Conservation (phyloP, 2,888 invertebrate species). For the Encarsia formosa region DNA sequence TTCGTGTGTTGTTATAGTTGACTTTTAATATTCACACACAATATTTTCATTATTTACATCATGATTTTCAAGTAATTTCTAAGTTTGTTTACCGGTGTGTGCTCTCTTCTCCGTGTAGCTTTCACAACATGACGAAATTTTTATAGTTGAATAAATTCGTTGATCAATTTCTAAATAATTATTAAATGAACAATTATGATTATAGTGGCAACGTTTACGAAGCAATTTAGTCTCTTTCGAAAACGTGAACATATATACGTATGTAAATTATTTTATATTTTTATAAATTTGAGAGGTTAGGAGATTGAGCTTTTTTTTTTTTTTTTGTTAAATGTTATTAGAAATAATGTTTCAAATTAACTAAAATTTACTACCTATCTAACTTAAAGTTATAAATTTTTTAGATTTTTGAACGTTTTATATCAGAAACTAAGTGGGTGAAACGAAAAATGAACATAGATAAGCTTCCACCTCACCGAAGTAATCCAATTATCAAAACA, state of each 20-base stretch:
- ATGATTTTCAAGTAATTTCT: too few relatives aligned
- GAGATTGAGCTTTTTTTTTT: neutral
- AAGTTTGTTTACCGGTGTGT: too few relatives aligned
- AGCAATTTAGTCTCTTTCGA: conserved; percentile 1
- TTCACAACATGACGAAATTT: too few relatives aligned
- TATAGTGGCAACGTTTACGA: too few relatives aligned
- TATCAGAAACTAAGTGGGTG: conserved; percentile 10
- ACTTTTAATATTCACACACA: too few relatives aligned
- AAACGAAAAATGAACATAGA: conserved; percentile 25
- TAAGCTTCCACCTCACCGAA: conserved; percentile 49
- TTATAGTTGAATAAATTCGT: too few relatives aligned
- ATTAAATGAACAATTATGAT: too few relatives aligned
- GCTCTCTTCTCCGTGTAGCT: too few relatives aligned
- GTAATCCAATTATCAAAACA: conserved; percentile 67
- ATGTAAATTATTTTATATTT: conserved; percentile 5
- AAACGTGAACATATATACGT: conserved; percentile 12
- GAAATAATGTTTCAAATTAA: neutral
- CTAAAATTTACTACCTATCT: neutral
- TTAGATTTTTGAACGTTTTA: conserved; percentile 13
- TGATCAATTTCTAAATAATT: too few relatives aligned
- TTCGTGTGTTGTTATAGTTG: too few relatives aligned
- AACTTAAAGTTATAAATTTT: neutral
- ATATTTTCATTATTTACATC: too few relatives aligned
- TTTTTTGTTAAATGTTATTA: neutral
- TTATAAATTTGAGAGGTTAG: conserved; percentile 8